Conservation (phyloP, 2,888 invertebrate genomes). For the Dione juno region DNA sequence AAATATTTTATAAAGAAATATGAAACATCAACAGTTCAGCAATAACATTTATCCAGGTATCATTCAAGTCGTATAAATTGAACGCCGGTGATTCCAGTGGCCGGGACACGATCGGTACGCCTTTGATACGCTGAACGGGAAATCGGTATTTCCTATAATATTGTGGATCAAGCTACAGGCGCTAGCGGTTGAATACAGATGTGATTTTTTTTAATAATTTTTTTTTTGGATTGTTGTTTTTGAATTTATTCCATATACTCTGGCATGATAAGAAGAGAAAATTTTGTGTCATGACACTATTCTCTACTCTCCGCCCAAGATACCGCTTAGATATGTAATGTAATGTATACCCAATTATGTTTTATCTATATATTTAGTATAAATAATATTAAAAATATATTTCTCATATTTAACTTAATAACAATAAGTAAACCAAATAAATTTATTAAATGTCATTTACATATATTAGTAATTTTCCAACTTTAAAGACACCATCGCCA, state of each 20-base stretch:
- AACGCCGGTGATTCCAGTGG: slow-evolving; percentile 44
- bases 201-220: neutral
- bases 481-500: neutral
- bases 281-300: too few relatives aligned
- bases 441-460: neutral
- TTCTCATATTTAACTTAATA: too few relatives aligned
- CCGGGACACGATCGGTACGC: slow-evolving; percentile 40
- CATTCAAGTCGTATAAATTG: slow-evolving; percentile 44
- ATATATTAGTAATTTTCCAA: neutral
- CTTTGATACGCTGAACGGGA: slow-evolving; percentile 51
- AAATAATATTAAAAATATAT: too few relatives aligned
- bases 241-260: too few relatives aligned
- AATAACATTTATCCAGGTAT: slow-evolving; percentile 30
- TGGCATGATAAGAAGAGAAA: too few relatives aligned
- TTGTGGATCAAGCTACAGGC: slow-evolving; percentile 34
- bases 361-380: too few relatives aligned
- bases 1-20: slow-evolving; percentile 14
- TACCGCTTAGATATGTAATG: too few relatives aligned
- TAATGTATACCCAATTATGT: too few relatives aligned
- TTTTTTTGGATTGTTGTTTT: neutral
- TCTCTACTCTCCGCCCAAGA: too few relatives aligned
- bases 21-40: slow-evolving; percentile 28
- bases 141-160: slow-evolving; percentile 56
- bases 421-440: neutral
- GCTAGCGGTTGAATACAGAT: neutral